Conservation (phyloP, 2,888 invertebrate genomes). For the Melanchra persicariae region DNA sequence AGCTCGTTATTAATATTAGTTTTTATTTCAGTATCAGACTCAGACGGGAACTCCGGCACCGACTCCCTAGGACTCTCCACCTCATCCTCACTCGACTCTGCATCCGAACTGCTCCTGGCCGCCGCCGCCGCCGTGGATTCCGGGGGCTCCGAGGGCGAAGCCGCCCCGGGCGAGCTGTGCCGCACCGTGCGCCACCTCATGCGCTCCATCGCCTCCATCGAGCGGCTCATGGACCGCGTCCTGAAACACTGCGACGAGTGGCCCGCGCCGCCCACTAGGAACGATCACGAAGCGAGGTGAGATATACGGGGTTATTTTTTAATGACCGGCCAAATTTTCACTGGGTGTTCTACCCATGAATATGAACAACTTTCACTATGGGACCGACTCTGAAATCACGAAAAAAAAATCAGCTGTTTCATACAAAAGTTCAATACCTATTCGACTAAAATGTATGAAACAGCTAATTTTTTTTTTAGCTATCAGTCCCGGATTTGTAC, state of each 20-base stretch:
- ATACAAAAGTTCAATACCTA: too few species aligned
- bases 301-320: too few species aligned
- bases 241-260: conserved; percentile 84
- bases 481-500: too few species aligned
- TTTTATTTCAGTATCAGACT: conserved; percentile 74
- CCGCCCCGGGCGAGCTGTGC: conserved; percentile 76
- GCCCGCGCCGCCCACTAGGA: conserved; percentile 67
- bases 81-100: conserved; percentile 78
- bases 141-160: conserved; percentile 69
- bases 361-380: too few species aligned
- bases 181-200: conserved; percentile 83
- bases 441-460: too few species aligned
- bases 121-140: conserved; percentile 79
- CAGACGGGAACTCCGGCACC: conserved; percentile 75
- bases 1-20: too few species aligned
- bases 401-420: too few species aligned
- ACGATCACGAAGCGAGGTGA: conserved; percentile 70
- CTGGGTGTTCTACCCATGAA: too few species aligned
- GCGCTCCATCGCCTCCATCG: conserved; percentile 86
- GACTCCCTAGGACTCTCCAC: conserved; percentile 77
- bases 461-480: too few species aligned
- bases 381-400: too few species aligned
- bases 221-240: conserved; percentile 86
- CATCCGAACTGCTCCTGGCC: conserved; percentile 78
- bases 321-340: too few species aligned